These are phyloP conservation scores for Andrena camellia DNA, from an alignment of 2,888 invertebrate genomes.

Conservation along the genomic window DNA sequence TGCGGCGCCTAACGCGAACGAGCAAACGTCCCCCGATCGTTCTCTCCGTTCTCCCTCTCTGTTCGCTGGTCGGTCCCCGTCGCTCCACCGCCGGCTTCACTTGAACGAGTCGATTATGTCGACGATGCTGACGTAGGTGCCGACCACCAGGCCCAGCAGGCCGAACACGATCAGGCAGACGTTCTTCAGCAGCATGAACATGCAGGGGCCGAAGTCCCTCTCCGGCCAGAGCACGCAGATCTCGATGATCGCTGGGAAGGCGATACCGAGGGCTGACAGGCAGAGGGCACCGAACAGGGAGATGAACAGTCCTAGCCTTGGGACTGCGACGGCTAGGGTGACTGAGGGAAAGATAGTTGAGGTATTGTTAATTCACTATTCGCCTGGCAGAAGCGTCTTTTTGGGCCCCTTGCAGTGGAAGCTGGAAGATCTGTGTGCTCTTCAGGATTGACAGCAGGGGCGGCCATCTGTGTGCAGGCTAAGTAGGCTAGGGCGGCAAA, in stretches of 20 bases:
- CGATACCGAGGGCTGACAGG: conserved; percentile 90
- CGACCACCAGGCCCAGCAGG: conserved; percentile 86
- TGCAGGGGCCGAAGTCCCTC: conserved; percentile 86
- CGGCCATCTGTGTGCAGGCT: no score
- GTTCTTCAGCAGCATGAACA: conserved; percentile 85
- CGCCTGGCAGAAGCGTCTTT: no score
- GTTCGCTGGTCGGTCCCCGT: conserved; percentile 9
- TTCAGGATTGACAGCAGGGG: no score
- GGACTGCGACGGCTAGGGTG: conserved; percentile 89
- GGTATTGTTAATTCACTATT: neutral
- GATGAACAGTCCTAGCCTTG: conserved; percentile 90
- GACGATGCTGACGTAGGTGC: conserved; percentile 87
- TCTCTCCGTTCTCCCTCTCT: neutral
- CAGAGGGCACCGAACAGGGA: conserved; percentile 92
- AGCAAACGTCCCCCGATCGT: neutral
- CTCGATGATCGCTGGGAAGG: conserved; percentile 91
- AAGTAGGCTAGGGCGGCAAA: no score
- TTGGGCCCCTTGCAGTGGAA: no score
- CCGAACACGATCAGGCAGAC: conserved; percentile 86
- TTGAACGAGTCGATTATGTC: conserved; percentile 85
- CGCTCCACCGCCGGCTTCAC: conserved; percentile 28
- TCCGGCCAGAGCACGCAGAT: conserved; percentile 90
- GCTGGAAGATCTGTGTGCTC: no score
- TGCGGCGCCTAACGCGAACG: conserved; percentile 27
- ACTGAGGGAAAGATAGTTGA: conserved; percentile 87